Percentiles rank a stretch among this genome's conserved stretches.
Evolutionary conservation across 1,140 invertebrate species (phyloP).

Genomic region (Spodoptera frugiperda): DNA sequence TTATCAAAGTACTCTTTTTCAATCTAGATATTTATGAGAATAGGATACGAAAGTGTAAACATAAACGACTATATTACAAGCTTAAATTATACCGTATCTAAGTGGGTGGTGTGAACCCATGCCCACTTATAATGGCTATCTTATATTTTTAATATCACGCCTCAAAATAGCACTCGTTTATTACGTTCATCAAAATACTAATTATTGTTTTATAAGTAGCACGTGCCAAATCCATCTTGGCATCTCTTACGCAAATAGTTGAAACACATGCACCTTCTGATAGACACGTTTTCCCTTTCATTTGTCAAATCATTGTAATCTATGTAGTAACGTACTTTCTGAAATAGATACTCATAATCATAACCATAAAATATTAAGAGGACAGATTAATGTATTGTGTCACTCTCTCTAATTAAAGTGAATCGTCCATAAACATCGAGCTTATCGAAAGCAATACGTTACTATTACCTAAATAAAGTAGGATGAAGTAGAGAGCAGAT

Average conservation of each 20-base stretch:
- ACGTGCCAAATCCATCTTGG: constrained; percentile 28
- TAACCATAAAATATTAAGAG: not conserved
- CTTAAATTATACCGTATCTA: too few species aligned
- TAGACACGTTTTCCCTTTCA: constrained; percentile 27
- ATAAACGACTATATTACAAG: too few species aligned
- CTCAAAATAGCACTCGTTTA: not conserved
- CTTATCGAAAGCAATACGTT: not conserved
- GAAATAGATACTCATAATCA: not conserved
- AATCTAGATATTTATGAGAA: too few species aligned
- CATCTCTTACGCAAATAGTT: constrained; percentile 5
- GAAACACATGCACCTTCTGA: constrained; percentile 1
- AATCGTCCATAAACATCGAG: too few species aligned
- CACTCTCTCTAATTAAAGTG: not conserved
- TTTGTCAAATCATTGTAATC: constrained; percentile 13
- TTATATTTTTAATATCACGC: not conserved
- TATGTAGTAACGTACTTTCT: not conserved
- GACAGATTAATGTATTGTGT: not conserved
- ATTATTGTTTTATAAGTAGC: constrained; percentile 12
- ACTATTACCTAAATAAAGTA: not conserved
- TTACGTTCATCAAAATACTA: constrained; percentile 24
- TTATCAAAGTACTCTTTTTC: too few species aligned
- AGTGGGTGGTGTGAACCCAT: not conserved
- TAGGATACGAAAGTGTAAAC: too few species aligned
- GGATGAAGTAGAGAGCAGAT: not conserved
- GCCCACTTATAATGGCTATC: not conserved